A percentile compares a stretch with the other conserved stretches of the same genome.
phyloP scores from a whole-genome alignment of 2,888 invertebrate genomes.

The Neocrepidodera transversa region DNA sequence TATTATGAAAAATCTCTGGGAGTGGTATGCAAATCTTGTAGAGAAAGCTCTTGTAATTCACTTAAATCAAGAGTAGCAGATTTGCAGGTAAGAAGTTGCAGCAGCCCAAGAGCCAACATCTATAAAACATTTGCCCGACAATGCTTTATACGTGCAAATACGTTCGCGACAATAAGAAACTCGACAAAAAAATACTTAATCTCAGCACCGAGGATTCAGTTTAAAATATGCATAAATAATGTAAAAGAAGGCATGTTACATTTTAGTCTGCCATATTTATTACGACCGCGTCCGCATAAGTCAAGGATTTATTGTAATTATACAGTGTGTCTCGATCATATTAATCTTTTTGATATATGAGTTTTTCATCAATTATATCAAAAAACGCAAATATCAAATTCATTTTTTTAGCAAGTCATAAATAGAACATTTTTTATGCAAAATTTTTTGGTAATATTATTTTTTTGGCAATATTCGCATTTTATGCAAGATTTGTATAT shows the following conservation, averaged over 20 bases:
- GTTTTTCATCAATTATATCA: too few relatives aligned
- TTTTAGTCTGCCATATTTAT: slow-evolving; percentile 53
- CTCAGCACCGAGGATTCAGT: slow-evolving; percentile 40
- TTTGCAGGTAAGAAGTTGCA: slow-evolving; percentile 1
- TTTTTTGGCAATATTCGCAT: too few relatives aligned
- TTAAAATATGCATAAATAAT: slow-evolving; percentile 50
- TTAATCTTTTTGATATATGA: too few relatives aligned
- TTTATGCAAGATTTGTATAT: too few relatives aligned
- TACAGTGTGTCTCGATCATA: slow-evolving; percentile 34
- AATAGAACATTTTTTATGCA: too few relatives aligned
- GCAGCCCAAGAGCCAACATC: slow-evolving; percentile 5
- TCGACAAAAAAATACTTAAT: slow-evolving; percentile 36
- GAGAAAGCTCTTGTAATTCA: too few relatives aligned
- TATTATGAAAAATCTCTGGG: too few relatives aligned
- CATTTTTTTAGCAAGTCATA: too few relatives aligned
- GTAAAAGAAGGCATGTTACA: slow-evolving; percentile 53
- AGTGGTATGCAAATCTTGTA: too few relatives aligned
- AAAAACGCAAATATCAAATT: too few relatives aligned
- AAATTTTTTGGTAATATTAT: too few relatives aligned
- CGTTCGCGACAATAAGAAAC: slow-evolving; percentile 27
- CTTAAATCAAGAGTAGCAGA: not conserved
- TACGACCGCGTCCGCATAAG: slow-evolving; percentile 50
- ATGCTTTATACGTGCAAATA: slow-evolving; percentile 23
- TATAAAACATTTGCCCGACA: slow-evolving; percentile 9
- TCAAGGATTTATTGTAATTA: slow-evolving; percentile 52